Evolutionary conservation across 1,140 invertebrate species (phyloP), one percentile per base, ranked within the genome.

Genomic region (Zeugodacus cucurbitae): DNA sequence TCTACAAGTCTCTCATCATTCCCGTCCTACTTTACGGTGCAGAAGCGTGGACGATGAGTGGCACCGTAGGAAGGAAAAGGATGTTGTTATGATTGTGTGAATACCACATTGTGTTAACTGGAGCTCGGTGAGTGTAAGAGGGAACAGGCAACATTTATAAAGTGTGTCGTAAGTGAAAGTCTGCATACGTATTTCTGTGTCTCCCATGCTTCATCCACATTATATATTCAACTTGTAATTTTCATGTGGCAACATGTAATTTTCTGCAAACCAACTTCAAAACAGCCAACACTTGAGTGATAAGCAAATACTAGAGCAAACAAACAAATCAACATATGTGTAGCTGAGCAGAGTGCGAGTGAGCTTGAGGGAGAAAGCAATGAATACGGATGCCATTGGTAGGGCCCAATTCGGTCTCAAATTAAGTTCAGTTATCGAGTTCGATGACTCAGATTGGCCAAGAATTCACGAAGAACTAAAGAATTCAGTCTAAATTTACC

Each of bases 211-310:
- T 41, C 22, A 34, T 74, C 20, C 5, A 37, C 20, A 74, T 74
- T 74, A 22, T 74, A 74, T 74, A 41, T 37, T 11, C 67, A 74
- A 32, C 34, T 74, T 34, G 67, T 74, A 74, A 74, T 74, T 74
- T 74, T 74, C 2, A 37, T 74, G 67, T 74, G 67, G 37, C 67
- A 74, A 37, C 34, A 74, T 74, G 67, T 22, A 34, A 74, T 74
- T 74, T 41, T 3, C 67, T 74, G 32, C 67, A 41, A 74, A 74
- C 67, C 67, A 37, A 37, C 34, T 37, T 74, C 67, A 74, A 74
- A 74, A 74, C 34, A 74, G 34, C 67, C 67, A 74, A 74, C 67
- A 74, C 67, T 74, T 74, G 67, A 41, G 67, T 74, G 67, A 74
- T 74, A 74, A 74, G 67, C 32, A 74, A 74, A 74, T 74, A 74